Percentiles rank a stretch among this genome's conserved stretches.
These are phyloP conservation scores for Schizothorax lantsangensis DNA, from an alignment of 2,797 vertebrate genomes.

Conservation along the genomic window DNA sequence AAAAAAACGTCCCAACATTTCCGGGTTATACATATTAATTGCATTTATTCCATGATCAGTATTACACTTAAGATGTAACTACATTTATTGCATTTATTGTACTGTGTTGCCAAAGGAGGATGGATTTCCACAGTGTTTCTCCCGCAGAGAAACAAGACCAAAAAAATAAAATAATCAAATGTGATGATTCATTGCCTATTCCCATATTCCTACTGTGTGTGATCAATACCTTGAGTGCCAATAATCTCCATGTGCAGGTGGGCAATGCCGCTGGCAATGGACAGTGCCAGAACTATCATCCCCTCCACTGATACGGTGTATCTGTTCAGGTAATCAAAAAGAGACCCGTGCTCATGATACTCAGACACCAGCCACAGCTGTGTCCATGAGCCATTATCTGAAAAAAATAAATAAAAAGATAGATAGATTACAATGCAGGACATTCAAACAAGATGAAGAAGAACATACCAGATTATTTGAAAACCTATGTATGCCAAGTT, in stretches of 20 bases:
- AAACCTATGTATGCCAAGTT: background rate
- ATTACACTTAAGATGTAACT: background rate
- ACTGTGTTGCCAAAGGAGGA: background rate
- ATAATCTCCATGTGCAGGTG: slow-evolving; percentile 99
- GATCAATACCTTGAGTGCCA: slow-evolving; percentile 88
- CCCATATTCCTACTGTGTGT: background rate
- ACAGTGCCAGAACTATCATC: slow-evolving; percentile 86
- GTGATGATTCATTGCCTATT: background rate
- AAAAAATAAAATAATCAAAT: too few relatives aligned
- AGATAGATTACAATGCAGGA: background rate
- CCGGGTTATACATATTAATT: too few relatives aligned
- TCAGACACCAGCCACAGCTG: slow-evolving; percentile 98
- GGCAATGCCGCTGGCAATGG: slow-evolving; percentile 90
- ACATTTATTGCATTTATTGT: background rate
- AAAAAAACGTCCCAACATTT: too few relatives aligned
- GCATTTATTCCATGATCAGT: background rate
- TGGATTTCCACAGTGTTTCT: background rate
- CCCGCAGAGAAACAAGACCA: background rate
- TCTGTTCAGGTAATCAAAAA: slow-evolving; percentile 93
- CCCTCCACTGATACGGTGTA: slow-evolving; percentile 86
- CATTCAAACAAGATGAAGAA: background rate
- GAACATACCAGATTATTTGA: background rate
- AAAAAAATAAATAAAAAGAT: background rate
- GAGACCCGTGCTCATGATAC: slow-evolving; percentile 93
- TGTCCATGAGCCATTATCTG: slow-evolving; percentile 96